A percentile compares a stretch with the other conserved stretches of the same genome.
phyloP scores from a whole-genome alignment of 2,888 invertebrate genomes.

The Xanthorhoe designata region DNA sequence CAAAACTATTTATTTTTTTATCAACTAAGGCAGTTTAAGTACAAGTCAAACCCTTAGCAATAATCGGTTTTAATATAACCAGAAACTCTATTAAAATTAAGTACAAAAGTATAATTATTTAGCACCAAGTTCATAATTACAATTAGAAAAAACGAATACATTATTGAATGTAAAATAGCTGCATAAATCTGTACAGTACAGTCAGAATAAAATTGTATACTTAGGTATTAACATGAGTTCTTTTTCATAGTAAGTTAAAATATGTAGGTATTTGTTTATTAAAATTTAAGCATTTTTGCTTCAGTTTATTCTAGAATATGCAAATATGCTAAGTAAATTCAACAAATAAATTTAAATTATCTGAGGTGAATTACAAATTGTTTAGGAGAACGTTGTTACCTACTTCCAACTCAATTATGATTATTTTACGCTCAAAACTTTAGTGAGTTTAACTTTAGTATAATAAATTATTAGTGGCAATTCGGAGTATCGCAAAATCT shows the following conservation, averaged over 20 bases:
- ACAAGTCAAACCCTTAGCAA: conserved; percentile 57
- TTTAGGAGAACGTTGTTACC: too few relatives aligned
- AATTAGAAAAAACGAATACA: conserved; percentile 32
- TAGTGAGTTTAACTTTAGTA: too few relatives aligned
- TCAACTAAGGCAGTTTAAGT: conserved; percentile 71
- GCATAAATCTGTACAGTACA: not conserved
- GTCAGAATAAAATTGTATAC: not conserved
- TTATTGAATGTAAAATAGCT: not conserved
- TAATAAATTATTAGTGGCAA: too few relatives aligned
- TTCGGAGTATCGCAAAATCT: too few relatives aligned
- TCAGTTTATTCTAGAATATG: too few relatives aligned
- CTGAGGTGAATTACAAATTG: too few relatives aligned
- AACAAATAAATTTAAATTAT: too few relatives aligned
- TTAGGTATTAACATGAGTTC: not conserved
- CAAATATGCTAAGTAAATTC: too few relatives aligned
- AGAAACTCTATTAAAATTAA: conserved; percentile 34
- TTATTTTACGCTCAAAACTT: too few relatives aligned
- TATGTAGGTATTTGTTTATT: not conserved
- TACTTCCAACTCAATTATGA: too few relatives aligned
- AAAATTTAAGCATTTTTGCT: too few relatives aligned
- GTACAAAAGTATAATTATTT: conserved; percentile 53
- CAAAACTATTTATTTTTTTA: conserved; percentile 72
- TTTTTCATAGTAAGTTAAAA: not conserved
- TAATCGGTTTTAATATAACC: conserved; percentile 34
- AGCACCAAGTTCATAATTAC: conserved; percentile 73